A percentile compares a stretch with the other conserved stretches of the same genome.
phyloP scores from a whole-genome alignment of 2,797 vertebrate genomes.

The Heliangelus exortis region DNA sequence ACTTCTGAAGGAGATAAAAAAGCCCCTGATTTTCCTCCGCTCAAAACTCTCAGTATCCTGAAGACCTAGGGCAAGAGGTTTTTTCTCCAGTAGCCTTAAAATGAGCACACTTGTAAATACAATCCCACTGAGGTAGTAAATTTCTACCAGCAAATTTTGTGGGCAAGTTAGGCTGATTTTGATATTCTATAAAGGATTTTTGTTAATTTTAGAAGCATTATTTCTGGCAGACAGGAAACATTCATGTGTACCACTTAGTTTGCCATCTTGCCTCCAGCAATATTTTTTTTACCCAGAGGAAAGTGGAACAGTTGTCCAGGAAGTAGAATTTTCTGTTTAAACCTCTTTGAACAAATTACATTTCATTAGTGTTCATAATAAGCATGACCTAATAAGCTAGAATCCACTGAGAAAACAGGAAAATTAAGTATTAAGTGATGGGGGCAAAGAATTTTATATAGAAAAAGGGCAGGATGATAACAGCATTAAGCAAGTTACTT shows the following conservation, averaged over 20 bases:
- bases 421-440: background rate
- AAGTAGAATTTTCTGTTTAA: background rate
- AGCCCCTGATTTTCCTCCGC: rapidly evolving
- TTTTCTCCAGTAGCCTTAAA: background rate
- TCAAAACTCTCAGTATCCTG: background rate
- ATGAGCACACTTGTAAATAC: background rate
- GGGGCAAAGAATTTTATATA: background rate
- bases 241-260: background rate
- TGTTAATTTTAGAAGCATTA: background rate
- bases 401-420: background rate
- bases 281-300: background rate
- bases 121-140: background rate
- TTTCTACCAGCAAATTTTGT: background rate
- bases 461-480: background rate
- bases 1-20: background rate
- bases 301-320: background rate
- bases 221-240: background rate
- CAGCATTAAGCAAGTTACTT: background rate
- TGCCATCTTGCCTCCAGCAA: background rate
- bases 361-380: background rate
- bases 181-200: background rate
- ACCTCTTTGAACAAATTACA: background rate
- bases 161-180: background rate
- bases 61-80: background rate
- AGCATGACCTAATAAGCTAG: background rate